These are phyloP conservation scores for Macrosteles quadrilineatus DNA, from an alignment of 1,140 invertebrate species.

Conservation along the genomic window DNA sequence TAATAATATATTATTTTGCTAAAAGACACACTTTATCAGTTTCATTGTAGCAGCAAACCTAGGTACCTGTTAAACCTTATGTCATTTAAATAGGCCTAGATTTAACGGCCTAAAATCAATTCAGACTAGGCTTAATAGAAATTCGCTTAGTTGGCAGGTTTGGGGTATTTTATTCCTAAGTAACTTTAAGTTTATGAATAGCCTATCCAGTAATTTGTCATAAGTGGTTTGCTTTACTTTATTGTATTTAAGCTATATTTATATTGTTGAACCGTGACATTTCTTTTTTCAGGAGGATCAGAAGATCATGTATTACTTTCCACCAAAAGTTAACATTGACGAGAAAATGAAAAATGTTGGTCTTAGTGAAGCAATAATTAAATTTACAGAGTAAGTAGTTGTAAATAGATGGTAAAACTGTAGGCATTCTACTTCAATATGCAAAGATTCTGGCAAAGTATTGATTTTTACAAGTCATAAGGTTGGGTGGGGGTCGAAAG, in stretches of 20 bases:
- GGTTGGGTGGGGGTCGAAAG: too few species aligned
- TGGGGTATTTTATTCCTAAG: constrained; percentile 1
- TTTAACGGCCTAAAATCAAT: background rate
- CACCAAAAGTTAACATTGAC: constrained; percentile 73
- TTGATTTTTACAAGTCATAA: too few species aligned
- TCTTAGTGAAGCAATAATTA: constrained; percentile 87
- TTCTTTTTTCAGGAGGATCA: constrained; percentile 76
- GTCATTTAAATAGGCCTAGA: too few species aligned
- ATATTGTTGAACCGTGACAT: background rate
- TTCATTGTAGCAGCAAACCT: too few species aligned
- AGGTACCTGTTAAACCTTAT: too few species aligned
- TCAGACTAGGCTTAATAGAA: background rate
- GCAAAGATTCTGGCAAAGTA: too few species aligned
- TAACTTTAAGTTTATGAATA: constrained; percentile 11
- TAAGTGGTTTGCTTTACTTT: background rate
- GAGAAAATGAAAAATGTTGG: constrained; percentile 88
- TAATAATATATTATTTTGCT: background rate
- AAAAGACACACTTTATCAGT: too few species aligned
- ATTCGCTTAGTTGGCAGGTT: background rate
- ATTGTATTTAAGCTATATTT: constrained; percentile 43
- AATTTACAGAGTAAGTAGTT: constrained; percentile 82
- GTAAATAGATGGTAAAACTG: too few species aligned
- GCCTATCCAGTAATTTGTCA: background rate
- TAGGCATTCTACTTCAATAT: too few species aligned
- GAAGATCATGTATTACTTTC: constrained; percentile 87